A percentile compares a stretch with the other conserved stretches of the same genome.
These are phyloP conservation scores for Drosophila virilis DNA, from an alignment of 1,140 invertebrate species.

Conservation along the genomic window DNA sequence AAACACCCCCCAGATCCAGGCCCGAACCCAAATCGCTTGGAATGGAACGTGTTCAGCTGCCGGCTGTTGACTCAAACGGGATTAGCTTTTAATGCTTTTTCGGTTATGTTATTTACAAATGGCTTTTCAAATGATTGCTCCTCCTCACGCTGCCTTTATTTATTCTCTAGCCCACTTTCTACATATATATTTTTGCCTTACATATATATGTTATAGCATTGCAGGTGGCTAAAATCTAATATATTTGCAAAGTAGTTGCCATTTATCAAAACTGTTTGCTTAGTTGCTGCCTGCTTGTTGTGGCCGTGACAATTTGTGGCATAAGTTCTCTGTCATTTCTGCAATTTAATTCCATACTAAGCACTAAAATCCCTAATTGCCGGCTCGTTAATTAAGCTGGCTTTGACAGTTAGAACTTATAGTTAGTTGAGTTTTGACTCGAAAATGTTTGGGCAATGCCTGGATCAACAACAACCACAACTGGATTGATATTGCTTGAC, in stretches of 20 bases:
- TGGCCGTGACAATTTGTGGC: slow-evolving; percentile 5
- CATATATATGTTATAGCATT: neutral
- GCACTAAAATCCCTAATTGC: slow-evolving; percentile 6
- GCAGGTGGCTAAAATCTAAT: slow-evolving; percentile 51
- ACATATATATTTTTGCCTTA: neutral
- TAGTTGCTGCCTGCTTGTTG: slow-evolving; percentile 27
- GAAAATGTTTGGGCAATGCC: neutral
- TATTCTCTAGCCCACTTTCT: neutral
- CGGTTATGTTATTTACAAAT: slow-evolving; percentile 83
- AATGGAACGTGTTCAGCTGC: slow-evolving; percentile 65
- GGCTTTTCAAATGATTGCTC: slow-evolving; percentile 66
- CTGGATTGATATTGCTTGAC: too few species aligned
- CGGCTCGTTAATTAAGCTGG: slow-evolving; percentile 27
- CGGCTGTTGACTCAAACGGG: slow-evolving; percentile 65
- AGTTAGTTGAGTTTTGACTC: slow-evolving; percentile 12
- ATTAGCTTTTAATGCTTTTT: slow-evolving; percentile 82
- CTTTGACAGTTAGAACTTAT: slow-evolving; percentile 35
- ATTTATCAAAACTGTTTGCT: slow-evolving; percentile 67
- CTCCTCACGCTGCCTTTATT: neutral
- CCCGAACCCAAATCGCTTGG: slow-evolving; percentile 23
- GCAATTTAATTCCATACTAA: slow-evolving; percentile 8
- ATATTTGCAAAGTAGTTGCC: slow-evolving; percentile 58
- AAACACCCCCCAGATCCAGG: neutral
- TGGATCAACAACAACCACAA: neutral
- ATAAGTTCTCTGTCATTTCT: slow-evolving; percentile 40